Base-by-base conservation (phyloP, 2,888 invertebrate species). In the Amblyjoppa fuscipennis region DNA sequence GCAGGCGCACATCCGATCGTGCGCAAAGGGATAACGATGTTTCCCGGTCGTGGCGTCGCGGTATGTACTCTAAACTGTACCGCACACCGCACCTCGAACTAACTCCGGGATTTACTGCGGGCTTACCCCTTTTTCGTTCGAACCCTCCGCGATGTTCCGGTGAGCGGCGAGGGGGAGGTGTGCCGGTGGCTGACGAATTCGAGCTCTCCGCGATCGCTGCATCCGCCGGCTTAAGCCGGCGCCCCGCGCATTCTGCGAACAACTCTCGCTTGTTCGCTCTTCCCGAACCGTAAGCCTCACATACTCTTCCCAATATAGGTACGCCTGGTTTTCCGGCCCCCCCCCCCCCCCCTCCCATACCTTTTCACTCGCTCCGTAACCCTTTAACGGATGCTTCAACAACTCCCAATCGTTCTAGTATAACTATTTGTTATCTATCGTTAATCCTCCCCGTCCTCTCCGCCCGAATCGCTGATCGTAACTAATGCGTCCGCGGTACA, bases 361-460 rank as follows among this genome's bases (percentile, higher is more conserved):
- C 59, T 53, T 34, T 20, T 51, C 78, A 71, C 79, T 79, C 59
- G 73, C 69, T 59, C 59, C 84, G 84, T 64, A 86, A 81, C 83
- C 79, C 87, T 88, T 89, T 89, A 91, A 91, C 91, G 85, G 90
- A 92, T 89, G 90, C 89, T 74, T 87, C 92, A 90, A 91, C 92
- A 92, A 93, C 89, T 93, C 91, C 90, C 92, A 92, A 93, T 93
- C 90, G 89, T 79, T 88, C 90, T 89, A 41, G 75, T 64, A 92
- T 92, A 92, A 92, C 91, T 90, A 90, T 90, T 92, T 89, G 91
- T 92, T 93, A 92, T 91, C 87, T 90, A 89, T 91, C 89, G 90
- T 91, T 93, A 93, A 93, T 91, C 93, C 92, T 78, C 81, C 84
- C 53, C 2, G 0, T 0, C 20, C 51, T n/a, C 16, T 2, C 77